A percentile compares a stretch with the other conserved stretches of the same genome.
Conservation (phyloP, 2,888 invertebrate genomes). For the Lissonota sp. region DNA sequence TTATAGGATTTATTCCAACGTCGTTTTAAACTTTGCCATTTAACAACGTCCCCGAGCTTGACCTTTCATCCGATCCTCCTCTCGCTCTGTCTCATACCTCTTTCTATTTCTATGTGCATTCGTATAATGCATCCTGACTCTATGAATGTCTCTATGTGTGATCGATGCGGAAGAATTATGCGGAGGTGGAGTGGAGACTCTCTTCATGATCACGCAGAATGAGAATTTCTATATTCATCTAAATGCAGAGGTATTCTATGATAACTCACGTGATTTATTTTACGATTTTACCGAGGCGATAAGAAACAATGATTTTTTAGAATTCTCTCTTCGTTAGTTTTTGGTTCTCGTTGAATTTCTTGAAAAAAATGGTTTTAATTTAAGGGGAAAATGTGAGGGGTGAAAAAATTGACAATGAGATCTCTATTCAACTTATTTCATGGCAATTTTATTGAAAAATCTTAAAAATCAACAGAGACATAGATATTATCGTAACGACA, state of each 20-base stretch:
- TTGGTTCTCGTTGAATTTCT: too few relatives aligned
- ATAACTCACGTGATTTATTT: too few relatives aligned
- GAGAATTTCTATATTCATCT: constrained; percentile 9
- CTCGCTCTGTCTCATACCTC: neutral
- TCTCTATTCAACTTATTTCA: too few relatives aligned
- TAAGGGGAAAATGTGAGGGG: too few relatives aligned
- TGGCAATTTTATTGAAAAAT: too few relatives aligned
- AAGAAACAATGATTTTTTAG: too few relatives aligned
- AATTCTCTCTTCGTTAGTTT: too few relatives aligned
- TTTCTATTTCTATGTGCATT: constrained; percentile 2
- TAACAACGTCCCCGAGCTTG: constrained; percentile 56
- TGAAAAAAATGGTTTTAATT: too few relatives aligned
- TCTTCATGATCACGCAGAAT: constrained; percentile 30
- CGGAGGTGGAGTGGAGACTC: constrained; percentile 43
- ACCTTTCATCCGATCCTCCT: constrained; percentile 50
- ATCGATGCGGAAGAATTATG: constrained; percentile 52
- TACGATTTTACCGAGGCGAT: too few relatives aligned
- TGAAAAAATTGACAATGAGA: too few relatives aligned
- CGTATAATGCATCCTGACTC: neutral
- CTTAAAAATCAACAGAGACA: too few relatives aligned
- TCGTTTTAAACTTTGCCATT: constrained; percentile 61
- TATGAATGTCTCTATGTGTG: constrained; percentile 2
- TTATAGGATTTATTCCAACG: constrained; percentile 40
- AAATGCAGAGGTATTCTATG: neutral
- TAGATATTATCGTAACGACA: too few relatives aligned